These are phyloP conservation scores for Dipodomys ordii DNA, from an alignment of 2,113 vertebrate genomes.

Conservation along the genomic window DNA sequence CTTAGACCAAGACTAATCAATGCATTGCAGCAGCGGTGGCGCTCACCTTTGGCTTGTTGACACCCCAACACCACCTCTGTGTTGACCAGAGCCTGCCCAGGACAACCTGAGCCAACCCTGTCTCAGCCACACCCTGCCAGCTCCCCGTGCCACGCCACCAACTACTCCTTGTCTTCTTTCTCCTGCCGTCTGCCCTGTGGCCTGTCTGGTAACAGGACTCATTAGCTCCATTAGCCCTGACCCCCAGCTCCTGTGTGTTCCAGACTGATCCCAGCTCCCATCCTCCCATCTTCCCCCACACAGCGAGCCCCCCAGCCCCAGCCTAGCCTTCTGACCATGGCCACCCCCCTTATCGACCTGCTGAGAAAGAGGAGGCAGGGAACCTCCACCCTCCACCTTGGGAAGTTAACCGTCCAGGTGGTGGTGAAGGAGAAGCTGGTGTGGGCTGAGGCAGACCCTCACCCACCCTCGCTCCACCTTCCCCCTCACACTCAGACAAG, in stretches of 20 bases:
- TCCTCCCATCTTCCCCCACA: neutral
- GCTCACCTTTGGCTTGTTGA: neutral
- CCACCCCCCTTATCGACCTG: neutral
- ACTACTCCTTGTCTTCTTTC: neutral
- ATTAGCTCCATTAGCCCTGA: neutral
- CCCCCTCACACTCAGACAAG: constrained; percentile 75
- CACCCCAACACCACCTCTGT: neutral
- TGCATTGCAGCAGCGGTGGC: neutral
- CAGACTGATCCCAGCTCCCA: too few species aligned
- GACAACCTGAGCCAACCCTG: neutral
- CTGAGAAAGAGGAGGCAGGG: neutral
- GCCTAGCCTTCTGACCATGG: neutral
- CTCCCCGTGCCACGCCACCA: accelerated
- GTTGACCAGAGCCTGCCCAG: neutral
- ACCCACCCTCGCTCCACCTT: constrained; percentile 67
- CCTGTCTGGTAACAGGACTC: neutral
- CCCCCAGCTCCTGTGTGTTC: neutral
- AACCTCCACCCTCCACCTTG: too few species aligned
- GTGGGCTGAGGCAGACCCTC: constrained; percentile 4
- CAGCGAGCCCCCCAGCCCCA: neutral
- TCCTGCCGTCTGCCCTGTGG: neutral
- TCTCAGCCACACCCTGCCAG: neutral
- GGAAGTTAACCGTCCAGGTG: neutral
- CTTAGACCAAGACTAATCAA: neutral
- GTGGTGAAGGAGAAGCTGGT: neutral